These are phyloP conservation scores for Ammodytes marinus DNA, from an alignment of 2,113 vertebrate genomes.

Conservation along the genomic window DNA sequence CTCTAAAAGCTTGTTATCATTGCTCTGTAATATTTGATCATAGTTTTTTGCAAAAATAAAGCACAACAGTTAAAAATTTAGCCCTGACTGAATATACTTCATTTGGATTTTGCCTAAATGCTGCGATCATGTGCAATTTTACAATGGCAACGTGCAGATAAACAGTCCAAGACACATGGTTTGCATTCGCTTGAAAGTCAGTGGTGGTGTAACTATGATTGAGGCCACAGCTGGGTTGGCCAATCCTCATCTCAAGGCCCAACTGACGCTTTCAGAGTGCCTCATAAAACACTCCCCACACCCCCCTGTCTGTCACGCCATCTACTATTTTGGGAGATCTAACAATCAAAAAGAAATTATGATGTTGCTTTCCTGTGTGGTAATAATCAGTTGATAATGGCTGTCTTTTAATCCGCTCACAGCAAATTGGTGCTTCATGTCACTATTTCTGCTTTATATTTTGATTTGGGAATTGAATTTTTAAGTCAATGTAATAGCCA, in stretches of 20 bases:
- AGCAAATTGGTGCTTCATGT: conserved; percentile 22
- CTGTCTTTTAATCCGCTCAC: background rate
- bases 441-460: conserved; percentile 25
- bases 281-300: conserved; percentile 33
- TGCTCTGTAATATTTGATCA: background rate
- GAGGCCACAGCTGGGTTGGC: conserved; percentile 13
- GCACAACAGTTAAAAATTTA: background rate
- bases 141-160: background rate
- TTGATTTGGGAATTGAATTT: conserved; percentile 47
- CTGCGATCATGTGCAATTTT: background rate
- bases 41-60: conserved; percentile 2
- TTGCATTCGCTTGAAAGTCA: background rate
- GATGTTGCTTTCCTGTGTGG: conserved; percentile 25
- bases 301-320: background rate
- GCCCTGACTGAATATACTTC: background rate
- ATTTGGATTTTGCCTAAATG: background rate
- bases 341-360: conserved; percentile 48
- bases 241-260: background rate
- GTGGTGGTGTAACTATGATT: background rate
- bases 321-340: conserved; percentile 47
- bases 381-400: conserved; percentile 33
- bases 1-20: background rate
- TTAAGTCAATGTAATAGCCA: conserved; percentile 24
- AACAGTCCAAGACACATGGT: background rate
- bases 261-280: conserved; percentile 19